Base-by-base conservation (phyloP, 2,888 invertebrate genomes). In the Seira sanloemensis region DNA sequence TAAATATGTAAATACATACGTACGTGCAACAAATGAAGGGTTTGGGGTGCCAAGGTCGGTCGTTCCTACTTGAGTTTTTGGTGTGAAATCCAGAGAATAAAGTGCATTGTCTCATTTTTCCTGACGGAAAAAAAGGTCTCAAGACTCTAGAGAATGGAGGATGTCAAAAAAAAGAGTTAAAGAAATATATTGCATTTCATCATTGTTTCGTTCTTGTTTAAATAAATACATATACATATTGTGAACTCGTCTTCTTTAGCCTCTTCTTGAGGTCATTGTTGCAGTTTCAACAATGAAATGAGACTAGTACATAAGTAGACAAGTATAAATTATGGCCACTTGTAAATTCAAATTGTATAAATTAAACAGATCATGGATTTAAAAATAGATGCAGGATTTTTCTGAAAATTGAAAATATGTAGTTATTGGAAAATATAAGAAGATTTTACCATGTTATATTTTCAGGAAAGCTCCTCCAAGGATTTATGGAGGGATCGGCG, bases 1-100 rank as follows among this genome's bases (percentile, higher is more conserved):
- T 12, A 37, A 37, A 37, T 37, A 37, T 4, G 12, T 12, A 37
- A 12, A 37, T 37, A 37, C 5, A n/a, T n/a, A 12, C 37, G 4
- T 37, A 12, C 37, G 37, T 50, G 50, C 12, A 58, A 58, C 7
- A 58, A n/a, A 58, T 58, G 4, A 62, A 62, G 23, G 23, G 62
- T 50, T 50, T 50, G 7, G 9, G 24, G 46, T 62, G 78, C 83
- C 83, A 84, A 84, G 83, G 83, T 78, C 83, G 83, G 83, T 78
- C 83, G 78, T 83, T 83, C 73, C 18, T 78, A 54, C 73, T 26
- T 16, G 16, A 16, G 27, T 18, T 1, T 69, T 69, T 18, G 24
- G 69, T 69, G 27, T 19, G 69, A 18, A 37, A 27, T 1, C 27
- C 16, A 27, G 37, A 37, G 37, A 7, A 67, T 21, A 37, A 25